Evolutionary conservation across 2,888 invertebrate genomes (phyloP).

Genomic region (Cataglyphis cursor): DNA sequence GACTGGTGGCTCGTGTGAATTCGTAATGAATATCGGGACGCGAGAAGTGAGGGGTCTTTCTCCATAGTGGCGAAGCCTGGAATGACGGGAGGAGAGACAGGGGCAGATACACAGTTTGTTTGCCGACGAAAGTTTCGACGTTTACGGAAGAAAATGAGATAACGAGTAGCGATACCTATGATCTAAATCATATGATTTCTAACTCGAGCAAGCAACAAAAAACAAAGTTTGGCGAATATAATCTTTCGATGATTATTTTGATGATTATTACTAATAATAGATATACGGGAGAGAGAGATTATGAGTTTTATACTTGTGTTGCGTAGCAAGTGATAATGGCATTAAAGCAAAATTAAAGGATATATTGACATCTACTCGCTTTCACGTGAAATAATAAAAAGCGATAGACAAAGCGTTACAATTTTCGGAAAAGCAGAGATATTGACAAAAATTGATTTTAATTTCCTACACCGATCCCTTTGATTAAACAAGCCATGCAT

Average conservation of each 20-base stretch:
- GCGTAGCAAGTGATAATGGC: neutral
- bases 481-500: conserved; percentile 56
- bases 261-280: neutral
- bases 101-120: neutral
- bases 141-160: conserved; percentile 49
- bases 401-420: conserved; percentile 2
- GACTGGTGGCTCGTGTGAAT: conserved; percentile 69
- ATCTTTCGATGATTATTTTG: neutral
- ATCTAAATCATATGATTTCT: conserved; percentile 16
- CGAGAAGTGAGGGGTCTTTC: conserved; percentile 25
- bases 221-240: conserved; percentile 26
- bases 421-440: conserved; percentile 4
- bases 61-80: neutral
- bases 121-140: conserved; percentile 23
- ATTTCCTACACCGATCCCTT: conserved; percentile 34
- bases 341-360: conserved; percentile 9
- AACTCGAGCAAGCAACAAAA: neutral
- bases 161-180: conserved; percentile 15
- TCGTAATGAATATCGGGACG: conserved; percentile 70
- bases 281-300: neutral
- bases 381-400: neutral
- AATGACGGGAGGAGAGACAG: neutral
- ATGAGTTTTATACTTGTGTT: neutral
- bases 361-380: neutral
- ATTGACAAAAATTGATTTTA: conserved; percentile 41